phyloP scores from a whole-genome alignment of 2,888 invertebrate genomes.

The Agapostemon virescens region DNA sequence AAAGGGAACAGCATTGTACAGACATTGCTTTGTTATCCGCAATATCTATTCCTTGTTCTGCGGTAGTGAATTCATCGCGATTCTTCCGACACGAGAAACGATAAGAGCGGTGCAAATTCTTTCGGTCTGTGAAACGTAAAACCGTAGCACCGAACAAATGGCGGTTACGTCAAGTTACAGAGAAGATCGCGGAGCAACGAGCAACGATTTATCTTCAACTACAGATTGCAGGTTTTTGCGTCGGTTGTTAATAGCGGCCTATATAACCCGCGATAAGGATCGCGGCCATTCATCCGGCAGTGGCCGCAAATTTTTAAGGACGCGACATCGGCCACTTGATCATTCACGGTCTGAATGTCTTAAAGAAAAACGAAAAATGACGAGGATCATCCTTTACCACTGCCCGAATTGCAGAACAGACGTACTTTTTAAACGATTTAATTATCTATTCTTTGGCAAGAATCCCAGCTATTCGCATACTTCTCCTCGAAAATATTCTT shows the following conservation, averaged over 20 bases:
- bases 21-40: conserved; percentile 26
- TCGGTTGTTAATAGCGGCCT: conserved; percentile 74
- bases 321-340: conserved; percentile 25
- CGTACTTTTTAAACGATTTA: conserved; percentile 39
- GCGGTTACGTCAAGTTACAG: conserved; percentile 60
- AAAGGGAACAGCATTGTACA: background rate
- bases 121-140: conserved; percentile 55
- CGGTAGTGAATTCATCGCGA: conserved; percentile 1
- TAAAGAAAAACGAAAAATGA: background rate
- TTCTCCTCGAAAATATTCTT: conserved; percentile 19
- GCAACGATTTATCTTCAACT: conserved; percentile 74
- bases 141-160: conserved; percentile 59
- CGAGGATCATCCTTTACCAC: background rate
- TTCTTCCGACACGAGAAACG: conserved; percentile 33
- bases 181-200: conserved; percentile 61
- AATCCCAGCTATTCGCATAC: background rate
- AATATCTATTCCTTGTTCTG: conserved; percentile 17
- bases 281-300: conserved; percentile 69
- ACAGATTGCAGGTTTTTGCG: conserved; percentile 75
- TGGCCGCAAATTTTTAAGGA: conserved; percentile 71
- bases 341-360: conserved; percentile 9
- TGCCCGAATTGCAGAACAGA: background rate
- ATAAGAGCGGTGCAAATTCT: conserved; percentile 49
- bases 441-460: conserved; percentile 26
- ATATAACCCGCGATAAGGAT: conserved; percentile 72